phyloP scores from a whole-genome alignment of 2,113 vertebrate genomes.

The Psephotus haematonotus region DNA sequence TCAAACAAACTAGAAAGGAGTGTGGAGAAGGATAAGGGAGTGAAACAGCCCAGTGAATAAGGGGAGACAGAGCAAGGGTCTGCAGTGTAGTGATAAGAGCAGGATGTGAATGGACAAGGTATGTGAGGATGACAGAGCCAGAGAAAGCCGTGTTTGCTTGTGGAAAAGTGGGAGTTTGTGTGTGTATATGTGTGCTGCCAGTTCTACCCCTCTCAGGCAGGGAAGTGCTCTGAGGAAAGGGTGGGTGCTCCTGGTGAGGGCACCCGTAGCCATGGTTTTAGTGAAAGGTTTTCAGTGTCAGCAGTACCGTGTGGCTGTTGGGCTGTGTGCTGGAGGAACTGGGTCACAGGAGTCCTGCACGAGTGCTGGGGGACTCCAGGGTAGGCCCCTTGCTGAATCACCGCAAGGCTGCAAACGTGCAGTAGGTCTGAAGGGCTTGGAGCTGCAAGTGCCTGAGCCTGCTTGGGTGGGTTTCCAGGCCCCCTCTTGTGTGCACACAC shows the following conservation, averaged over 20 bases:
- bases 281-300: not conserved
- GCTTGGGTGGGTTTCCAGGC: not conserved
- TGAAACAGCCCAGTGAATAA: not conserved
- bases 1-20: not conserved
- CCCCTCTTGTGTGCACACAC: not conserved
- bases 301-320: not conserved
- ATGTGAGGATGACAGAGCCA: not conserved
- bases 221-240: not conserved
- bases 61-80: not conserved
- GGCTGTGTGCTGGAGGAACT: not conserved
- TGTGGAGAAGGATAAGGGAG: not conserved
- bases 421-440: not conserved
- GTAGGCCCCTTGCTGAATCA: not conserved
- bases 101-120: not conserved
- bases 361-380: fast-evolving
- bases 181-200: not conserved
- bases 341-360: not conserved
- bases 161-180: not conserved
- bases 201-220: not conserved
- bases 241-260: fast-evolving
- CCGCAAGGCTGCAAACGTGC: not conserved
- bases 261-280: not conserved
- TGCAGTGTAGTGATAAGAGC: not conserved
- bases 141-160: not conserved
- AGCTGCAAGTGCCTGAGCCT: not conserved